Evolutionary conservation across 1,140 invertebrate genomes (phyloP).

Genomic region (Macrobrachium rosenbergii): DNA sequence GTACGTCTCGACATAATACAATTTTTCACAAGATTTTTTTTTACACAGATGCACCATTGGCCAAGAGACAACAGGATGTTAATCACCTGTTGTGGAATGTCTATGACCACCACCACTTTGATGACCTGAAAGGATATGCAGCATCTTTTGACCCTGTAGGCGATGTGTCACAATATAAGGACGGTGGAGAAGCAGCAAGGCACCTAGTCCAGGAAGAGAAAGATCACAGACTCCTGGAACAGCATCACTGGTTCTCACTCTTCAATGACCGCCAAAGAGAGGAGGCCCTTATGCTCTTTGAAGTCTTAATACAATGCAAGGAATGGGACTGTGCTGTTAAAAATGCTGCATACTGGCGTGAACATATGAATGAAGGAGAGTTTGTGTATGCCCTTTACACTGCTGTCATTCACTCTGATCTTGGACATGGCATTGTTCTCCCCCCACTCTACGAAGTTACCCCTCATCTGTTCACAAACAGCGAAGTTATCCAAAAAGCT

Average conservation of each 20-base stretch:
- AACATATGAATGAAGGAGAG: conserved; percentile 58
- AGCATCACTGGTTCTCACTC: conserved; percentile 57
- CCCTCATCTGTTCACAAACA: conserved; percentile 72
- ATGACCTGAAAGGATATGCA: conserved; percentile 29
- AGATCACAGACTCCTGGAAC: conserved; percentile 32
- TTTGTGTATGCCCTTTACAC: conserved; percentile 57
- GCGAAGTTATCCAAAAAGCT: conserved; percentile 68
- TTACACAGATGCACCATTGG: neutral
- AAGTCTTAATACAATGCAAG: conserved; percentile 53
- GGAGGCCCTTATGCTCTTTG: conserved; percentile 62
- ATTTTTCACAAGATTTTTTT: neutral
- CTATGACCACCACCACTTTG: conserved; percentile 30
- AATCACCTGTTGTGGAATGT: conserved; percentile 45
- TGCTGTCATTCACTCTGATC: conserved; percentile 46
- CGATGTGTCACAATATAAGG: conserved; percentile 43
- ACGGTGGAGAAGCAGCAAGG: conserved; percentile 37
- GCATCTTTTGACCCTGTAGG: conserved; percentile 24
- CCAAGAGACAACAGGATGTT: conserved; percentile 53
- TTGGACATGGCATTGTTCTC: conserved; percentile 67
- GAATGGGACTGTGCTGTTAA: conserved; percentile 16
- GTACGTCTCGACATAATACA: neutral
- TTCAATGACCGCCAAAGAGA: conserved; percentile 55
- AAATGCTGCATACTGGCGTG: conserved; percentile 52
- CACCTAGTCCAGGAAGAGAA: conserved; percentile 28
- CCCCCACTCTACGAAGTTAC: conserved; percentile 79